phyloP scores from a whole-genome alignment of 1,140 invertebrate genomes.

The Drepana arcuata region DNA sequence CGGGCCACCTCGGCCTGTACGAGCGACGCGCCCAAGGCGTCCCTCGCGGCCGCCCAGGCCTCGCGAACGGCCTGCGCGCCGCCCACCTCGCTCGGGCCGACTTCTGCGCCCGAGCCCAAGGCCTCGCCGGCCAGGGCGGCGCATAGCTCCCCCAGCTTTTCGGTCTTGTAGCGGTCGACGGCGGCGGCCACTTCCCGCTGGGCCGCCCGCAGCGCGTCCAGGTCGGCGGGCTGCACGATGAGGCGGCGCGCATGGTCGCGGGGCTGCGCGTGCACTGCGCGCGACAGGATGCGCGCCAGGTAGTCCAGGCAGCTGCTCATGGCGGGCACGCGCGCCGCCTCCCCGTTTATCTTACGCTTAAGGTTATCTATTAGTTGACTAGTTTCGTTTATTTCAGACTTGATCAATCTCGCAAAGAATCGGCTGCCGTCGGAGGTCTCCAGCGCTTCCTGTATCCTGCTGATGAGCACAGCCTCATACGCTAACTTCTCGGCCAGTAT shows the following conservation, averaged over 20 bases:
- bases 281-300: constrained; percentile 76
- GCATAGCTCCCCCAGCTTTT: constrained; percentile 79
- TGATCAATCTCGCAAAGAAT: constrained; percentile 72
- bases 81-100: constrained; percentile 43
- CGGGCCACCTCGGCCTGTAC: constrained; percentile 82
- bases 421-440: constrained; percentile 67
- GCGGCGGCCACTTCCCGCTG: constrained; percentile 75
- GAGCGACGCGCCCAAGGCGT: constrained; percentile 80
- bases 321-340: constrained; percentile 67
- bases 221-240: constrained; percentile 56
- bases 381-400: constrained; percentile 79
- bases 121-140: constrained; percentile 77
- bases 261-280: constrained; percentile 67
- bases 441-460: constrained; percentile 74
- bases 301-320: constrained; percentile 75
- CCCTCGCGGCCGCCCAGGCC: constrained; percentile 78
- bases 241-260: constrained; percentile 40
- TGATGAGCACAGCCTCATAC: constrained; percentile 80
- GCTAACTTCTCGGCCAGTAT: constrained; percentile 83
- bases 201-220: constrained; percentile 74
- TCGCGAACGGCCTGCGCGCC: constrained; percentile 73
- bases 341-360: constrained; percentile 76
- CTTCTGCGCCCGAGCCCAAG: constrained; percentile 31
- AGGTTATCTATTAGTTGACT: constrained; percentile 80
- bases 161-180: constrained; percentile 76